Evolutionary conservation across 2,113 vertebrate genomes (phyloP).

Genomic region (Paradoxurus hermaphroditus): DNA sequence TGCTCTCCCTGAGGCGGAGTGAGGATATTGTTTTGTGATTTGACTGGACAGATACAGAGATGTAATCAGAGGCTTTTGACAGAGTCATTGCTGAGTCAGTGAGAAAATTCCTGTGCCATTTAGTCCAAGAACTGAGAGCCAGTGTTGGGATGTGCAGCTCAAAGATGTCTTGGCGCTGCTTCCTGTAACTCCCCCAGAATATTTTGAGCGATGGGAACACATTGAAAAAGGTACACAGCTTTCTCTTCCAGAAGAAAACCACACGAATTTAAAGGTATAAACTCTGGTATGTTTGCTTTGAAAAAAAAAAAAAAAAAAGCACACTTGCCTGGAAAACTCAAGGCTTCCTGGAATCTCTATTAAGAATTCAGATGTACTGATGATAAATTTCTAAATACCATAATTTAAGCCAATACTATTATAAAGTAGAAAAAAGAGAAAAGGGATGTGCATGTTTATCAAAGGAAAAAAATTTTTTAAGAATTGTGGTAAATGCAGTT

Average conservation of each 20-base stretch:
- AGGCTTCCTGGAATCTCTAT: slow-evolving; percentile 44
- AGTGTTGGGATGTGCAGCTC: not conserved
- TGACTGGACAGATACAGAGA: slow-evolving; percentile 34
- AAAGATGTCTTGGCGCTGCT: not conserved
- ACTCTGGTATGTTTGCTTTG: slow-evolving; percentile 30
- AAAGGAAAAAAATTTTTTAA: not conserved
- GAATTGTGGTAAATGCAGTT: not conserved
- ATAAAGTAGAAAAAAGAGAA: not conserved
- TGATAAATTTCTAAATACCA: slow-evolving; percentile 39
- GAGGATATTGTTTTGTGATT: not conserved
- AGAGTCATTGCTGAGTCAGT: slow-evolving; percentile 12
- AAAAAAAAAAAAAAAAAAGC: not conserved
- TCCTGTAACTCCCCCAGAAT: not conserved
- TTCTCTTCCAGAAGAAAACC: not conserved
- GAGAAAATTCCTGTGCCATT: not conserved
- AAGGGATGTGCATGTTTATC: not conserved
- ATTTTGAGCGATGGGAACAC: not conserved
- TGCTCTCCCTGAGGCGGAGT: not conserved
- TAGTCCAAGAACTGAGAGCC: not conserved
- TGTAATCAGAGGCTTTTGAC: slow-evolving; percentile 48
- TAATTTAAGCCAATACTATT: slow-evolving; percentile 7
- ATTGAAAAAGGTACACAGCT: not conserved
- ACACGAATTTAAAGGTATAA: not conserved
- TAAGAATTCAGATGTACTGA: slow-evolving; percentile 34
- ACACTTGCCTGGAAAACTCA: slow-evolving; percentile 27